Evolutionary conservation across 1,140 invertebrate genomes (phyloP).

Genomic region (Pogonomyrmex barbatus): DNA sequence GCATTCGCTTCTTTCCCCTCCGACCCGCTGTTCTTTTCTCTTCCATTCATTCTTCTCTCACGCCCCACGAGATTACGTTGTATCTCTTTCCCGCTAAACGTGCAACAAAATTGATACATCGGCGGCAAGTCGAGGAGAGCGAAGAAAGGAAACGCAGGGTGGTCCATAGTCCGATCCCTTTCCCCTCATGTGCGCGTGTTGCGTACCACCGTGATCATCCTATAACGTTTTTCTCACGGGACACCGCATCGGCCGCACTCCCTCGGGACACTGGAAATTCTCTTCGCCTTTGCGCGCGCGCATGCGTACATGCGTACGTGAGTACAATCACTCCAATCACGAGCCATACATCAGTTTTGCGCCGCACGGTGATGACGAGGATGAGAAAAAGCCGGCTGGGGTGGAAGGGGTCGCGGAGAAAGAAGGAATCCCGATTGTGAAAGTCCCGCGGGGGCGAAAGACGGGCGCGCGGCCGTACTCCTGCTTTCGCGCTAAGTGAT

Average conservation of each 20-base stretch:
- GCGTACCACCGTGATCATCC: conserved; percentile 37
- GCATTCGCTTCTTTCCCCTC: conserved; percentile 35
- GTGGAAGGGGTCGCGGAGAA: conserved; percentile 38
- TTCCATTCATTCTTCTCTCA: conserved; percentile 70
- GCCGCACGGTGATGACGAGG: conserved; percentile 66
- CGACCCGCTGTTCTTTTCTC: conserved; percentile 73
- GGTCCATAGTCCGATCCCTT: neutral
- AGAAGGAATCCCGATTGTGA: conserved; percentile 76
- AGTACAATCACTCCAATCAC: conserved; percentile 82
- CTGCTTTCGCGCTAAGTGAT: conserved; percentile 68
- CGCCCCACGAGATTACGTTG: conserved; percentile 55
- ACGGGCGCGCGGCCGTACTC: conserved; percentile 31
- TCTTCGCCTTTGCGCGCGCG: conserved; percentile 22
- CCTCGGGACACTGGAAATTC: conserved; percentile 59
- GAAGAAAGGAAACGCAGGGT: neutral
- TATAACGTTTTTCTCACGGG: conserved; percentile 70
- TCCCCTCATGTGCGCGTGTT: neutral
- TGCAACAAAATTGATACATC: conserved; percentile 81
- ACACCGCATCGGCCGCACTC: conserved; percentile 49
- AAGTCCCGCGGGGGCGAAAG: conserved; percentile 77
- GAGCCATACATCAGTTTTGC: conserved; percentile 79
- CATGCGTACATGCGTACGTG: conserved; percentile 23
- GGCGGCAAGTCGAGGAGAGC: neutral
- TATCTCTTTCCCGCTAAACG: conserved; percentile 53
- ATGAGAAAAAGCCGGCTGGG: conserved; percentile 59